These are phyloP conservation scores for Spinibarbus caldwelli DNA, from an alignment of 2,797 vertebrate species.

Conservation along the genomic window DNA sequence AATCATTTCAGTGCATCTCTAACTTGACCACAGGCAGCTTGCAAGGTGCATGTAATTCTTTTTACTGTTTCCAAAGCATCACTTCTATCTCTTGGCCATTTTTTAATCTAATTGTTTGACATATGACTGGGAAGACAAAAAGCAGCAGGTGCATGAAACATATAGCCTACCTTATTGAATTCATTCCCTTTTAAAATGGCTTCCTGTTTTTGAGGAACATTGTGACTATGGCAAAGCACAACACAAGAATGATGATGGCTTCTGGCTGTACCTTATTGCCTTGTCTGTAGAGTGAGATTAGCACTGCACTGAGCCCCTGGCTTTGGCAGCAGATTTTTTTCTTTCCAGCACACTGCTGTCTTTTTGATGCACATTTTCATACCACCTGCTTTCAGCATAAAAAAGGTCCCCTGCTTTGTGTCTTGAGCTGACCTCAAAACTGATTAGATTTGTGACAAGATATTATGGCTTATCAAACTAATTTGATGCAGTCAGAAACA, in stretches of 20 bases:
- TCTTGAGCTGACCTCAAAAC: conserved; percentile 6
- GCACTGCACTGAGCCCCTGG: conserved; percentile 4
- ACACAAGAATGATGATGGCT: conserved; percentile 19
- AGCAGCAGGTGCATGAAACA: conserved; percentile 1
- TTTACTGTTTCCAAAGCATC: neutral
- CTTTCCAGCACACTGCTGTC: neutral
- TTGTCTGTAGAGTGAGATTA: conserved; percentile 30
- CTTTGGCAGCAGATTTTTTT: conserved; percentile 19
- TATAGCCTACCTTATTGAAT: conserved; percentile 1
- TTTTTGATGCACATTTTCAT: conserved; percentile 1
- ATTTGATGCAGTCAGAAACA: neutral
- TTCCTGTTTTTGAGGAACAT: conserved; percentile 3
- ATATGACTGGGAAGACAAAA: neutral
- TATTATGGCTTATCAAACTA: neutral
- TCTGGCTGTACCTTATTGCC: conserved; percentile 16
- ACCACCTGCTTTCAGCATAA: neutral
- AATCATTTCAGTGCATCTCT: neutral
- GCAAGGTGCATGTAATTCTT: neutral
- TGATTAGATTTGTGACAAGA: neutral
- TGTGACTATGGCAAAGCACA: conserved; percentile 26
- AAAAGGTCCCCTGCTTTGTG: neutral
- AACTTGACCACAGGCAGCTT: neutral
- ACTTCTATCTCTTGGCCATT: neutral
- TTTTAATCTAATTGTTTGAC: conserved; percentile 3
- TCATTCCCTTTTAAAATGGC: neutral